Conservation (phyloP, 2,113 vertebrate genomes). For the Tragelaphus imberbis region DNA sequence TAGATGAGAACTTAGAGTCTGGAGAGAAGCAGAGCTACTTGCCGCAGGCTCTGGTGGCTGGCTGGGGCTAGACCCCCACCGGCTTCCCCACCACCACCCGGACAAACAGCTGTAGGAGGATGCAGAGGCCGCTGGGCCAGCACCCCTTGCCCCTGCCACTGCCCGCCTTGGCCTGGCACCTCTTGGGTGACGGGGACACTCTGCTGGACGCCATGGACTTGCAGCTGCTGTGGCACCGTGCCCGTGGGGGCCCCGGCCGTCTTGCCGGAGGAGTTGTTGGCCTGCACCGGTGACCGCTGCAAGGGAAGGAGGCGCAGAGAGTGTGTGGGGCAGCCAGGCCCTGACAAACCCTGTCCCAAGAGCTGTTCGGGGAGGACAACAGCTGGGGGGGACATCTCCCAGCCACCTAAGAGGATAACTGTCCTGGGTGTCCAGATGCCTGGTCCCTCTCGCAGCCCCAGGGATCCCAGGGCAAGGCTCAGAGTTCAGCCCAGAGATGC, state of each 20-base stretch:
- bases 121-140: neutral
- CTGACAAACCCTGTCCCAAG: neutral
- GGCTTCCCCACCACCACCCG: neutral
- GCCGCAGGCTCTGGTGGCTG: neutral
- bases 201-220: conserved; percentile 84
- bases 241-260: conserved; percentile 71
- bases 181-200: conserved; percentile 86
- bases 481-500: neutral
- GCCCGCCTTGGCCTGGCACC: conserved; percentile 74
- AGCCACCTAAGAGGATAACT: neutral
- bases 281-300: conserved; percentile 88
- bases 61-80: neutral
- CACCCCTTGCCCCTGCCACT: neutral
- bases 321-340: neutral
- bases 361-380: neutral
- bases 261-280: conserved; percentile 83
- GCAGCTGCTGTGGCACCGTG: conserved; percentile 81
- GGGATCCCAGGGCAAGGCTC: too few species aligned
- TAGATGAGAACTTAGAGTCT: neutral
- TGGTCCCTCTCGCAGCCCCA: neutral
- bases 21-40: neutral
- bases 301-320: conserved; percentile 34
- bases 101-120: neutral
- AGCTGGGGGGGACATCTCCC: neutral
- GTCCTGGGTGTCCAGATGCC: neutral